These are phyloP conservation scores for Kuschelorhynchus macadamiae DNA, from an alignment of 2,888 invertebrate genomes.

Conservation along the genomic window DNA sequence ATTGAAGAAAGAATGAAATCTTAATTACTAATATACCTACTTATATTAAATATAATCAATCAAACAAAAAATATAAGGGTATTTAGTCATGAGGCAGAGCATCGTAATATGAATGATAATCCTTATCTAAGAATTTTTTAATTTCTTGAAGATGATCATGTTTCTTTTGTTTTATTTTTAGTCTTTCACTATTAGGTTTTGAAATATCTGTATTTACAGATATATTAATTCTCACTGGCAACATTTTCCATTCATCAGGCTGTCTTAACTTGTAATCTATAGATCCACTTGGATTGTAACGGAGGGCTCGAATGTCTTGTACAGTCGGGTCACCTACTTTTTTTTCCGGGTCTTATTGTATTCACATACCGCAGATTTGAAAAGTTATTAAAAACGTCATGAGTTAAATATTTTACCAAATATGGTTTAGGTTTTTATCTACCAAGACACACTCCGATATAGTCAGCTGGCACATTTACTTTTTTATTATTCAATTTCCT, in stretches of 20 bases:
- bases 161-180: slow-evolving; percentile 15
- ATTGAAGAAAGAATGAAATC: neutral
- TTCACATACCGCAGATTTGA: slow-evolving; percentile 3
- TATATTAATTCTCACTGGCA: slow-evolving; percentile 14
- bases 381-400: slow-evolving; percentile 3
- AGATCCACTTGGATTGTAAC: slow-evolving; percentile 12
- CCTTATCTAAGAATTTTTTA: slow-evolving; percentile 25
- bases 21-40: neutral
- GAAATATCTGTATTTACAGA: slow-evolving; percentile 17
- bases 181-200: slow-evolving; percentile 13
- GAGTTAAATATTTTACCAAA: neutral
- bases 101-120: slow-evolving; percentile 28
- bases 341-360: slow-evolving; percentile 23
- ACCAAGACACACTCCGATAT: neutral
- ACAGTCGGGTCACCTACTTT: slow-evolving; percentile 25
- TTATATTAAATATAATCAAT: neutral
- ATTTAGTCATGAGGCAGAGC: slow-evolving; percentile 20
- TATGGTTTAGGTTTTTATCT: neutral
- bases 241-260: slow-evolving; percentile 27
- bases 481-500: slow-evolving; percentile 3
- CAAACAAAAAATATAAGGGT: too few relatives aligned
- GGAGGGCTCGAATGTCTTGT: slow-evolving; percentile 20
- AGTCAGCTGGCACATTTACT: slow-evolving; percentile 11
- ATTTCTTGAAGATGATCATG: slow-evolving; percentile 30
- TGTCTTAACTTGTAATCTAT: slow-evolving; percentile 28